These are phyloP conservation scores for Sussaba pulchella DNA, from an alignment of 2,888 invertebrate genomes.

Conservation along the genomic window DNA sequence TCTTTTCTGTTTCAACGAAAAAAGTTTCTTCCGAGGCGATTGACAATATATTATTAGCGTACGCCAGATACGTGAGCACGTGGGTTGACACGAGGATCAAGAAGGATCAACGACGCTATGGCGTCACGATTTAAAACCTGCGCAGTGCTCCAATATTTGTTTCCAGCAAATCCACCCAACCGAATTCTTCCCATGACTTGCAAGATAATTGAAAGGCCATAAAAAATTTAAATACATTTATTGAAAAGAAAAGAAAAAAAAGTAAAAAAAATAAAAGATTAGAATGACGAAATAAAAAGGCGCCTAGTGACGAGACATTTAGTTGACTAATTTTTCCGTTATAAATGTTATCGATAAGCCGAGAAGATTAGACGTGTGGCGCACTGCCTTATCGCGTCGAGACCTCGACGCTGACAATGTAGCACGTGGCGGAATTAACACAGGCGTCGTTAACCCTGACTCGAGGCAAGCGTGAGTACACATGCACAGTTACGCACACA, in stretches of 20 bases:
- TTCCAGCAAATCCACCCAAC: conserved; percentile 2
- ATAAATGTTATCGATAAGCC: background rate
- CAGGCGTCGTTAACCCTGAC: conserved; percentile 59
- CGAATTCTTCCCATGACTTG: background rate
- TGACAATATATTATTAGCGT: background rate
- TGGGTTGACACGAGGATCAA: conserved; percentile 21
- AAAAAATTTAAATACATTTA: too few relatives aligned
- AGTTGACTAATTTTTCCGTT: conserved; percentile 21
- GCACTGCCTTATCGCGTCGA: conserved; percentile 42
- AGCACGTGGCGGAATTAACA: conserved; percentile 41
- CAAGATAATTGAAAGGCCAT: background rate
- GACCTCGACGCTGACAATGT: conserved; percentile 35
- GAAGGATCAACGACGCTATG: conserved; percentile 29
- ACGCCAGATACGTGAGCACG: background rate
- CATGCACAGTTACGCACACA: conserved; percentile 7
- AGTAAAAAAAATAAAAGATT: background rate
- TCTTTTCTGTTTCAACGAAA: too few relatives aligned
- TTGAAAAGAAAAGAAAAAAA: background rate
- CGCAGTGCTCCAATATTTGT: conserved; percentile 21
- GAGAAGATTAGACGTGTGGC: conserved; percentile 14
- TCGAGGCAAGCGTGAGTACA: conserved; percentile 34
- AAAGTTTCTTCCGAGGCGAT: background rate
- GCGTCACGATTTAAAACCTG: conserved; percentile 18
- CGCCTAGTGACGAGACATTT: conserved; percentile 17
- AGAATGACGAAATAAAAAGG: conserved; percentile 3